Percentiles rank a stretch among this genome's conserved stretches.
Evolutionary conservation across 2,888 invertebrate species (phyloP).

Genomic region (Eristalis pertinax): DNA sequence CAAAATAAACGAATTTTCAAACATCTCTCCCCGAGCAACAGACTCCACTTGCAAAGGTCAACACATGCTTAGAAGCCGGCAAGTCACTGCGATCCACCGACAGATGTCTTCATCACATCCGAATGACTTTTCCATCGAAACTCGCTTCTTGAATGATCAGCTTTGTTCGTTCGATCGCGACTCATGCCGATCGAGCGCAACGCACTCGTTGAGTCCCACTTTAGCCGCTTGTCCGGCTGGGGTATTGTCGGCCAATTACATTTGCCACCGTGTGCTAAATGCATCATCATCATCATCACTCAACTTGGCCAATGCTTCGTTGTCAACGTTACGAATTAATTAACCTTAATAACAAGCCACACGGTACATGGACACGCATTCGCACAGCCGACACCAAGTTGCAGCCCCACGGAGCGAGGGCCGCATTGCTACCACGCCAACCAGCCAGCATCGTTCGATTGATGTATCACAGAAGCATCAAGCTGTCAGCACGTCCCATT

Average conservation of each 20-base stretch:
- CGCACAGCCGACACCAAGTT: background rate
- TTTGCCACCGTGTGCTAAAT: background rate
- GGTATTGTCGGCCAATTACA: background rate
- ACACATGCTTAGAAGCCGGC: too few species aligned
- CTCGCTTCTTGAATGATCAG: too few species aligned
- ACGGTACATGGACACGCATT: constrained; percentile 17
- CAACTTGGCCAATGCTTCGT: background rate
- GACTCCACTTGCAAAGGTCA: too few species aligned
- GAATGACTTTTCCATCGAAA: too few species aligned
- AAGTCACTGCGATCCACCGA: too few species aligned
- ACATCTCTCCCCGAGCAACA: too few species aligned
- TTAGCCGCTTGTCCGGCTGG: background rate
- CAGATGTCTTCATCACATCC: too few species aligned
- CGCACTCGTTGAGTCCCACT: background rate
- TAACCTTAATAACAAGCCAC: constrained; percentile 31
- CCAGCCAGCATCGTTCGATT: constrained; percentile 58
- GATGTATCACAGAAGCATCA: constrained; percentile 69
- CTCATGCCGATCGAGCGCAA: too few species aligned
- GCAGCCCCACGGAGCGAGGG: background rate
- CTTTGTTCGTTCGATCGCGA: too few species aligned
- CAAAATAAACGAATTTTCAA: too few species aligned
- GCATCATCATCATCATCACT: background rate
- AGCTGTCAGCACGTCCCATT: constrained; percentile 63
- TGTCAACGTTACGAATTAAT: constrained; percentile 32
- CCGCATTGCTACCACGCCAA: constrained; percentile 29